phyloP scores from a whole-genome alignment of 2,888 invertebrate species.

The Gastracanthus pulcherrimus region DNA sequence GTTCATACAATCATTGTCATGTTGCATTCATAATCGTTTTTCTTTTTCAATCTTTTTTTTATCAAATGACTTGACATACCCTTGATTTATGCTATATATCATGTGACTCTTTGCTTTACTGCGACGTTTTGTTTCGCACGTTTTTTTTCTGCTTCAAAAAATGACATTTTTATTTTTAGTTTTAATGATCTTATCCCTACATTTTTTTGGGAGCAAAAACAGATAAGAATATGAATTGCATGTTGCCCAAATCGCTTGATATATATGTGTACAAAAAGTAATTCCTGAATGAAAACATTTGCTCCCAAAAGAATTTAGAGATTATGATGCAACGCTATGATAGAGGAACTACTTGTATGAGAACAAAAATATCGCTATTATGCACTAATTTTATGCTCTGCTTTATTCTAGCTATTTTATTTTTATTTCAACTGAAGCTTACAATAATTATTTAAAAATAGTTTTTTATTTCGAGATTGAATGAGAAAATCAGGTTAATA shows the following conservation, averaged over 20 bases:
- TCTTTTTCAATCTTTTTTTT: slow-evolving; percentile 17
- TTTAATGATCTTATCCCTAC: neutral
- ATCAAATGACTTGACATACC: slow-evolving; percentile 33
- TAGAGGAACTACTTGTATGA: slow-evolving; percentile 20
- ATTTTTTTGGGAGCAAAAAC: neutral
- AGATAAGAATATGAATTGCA: neutral
- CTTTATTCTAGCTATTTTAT: neutral
- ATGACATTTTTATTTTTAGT: slow-evolving; percentile 25
- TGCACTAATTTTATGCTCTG: slow-evolving; percentile 17
- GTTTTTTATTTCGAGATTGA: neutral
- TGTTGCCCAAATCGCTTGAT: neutral
- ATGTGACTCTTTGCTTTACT: slow-evolving; percentile 44
- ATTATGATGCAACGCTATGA: slow-evolving; percentile 2
- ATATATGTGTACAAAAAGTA: neutral
- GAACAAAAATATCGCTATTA: neutral
- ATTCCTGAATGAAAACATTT: neutral
- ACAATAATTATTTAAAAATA: neutral
- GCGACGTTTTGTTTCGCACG: slow-evolving; percentile 50
- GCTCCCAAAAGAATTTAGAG: slow-evolving; percentile 3
- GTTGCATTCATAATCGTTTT: slow-evolving; percentile 44
- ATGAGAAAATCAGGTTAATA: neutral
- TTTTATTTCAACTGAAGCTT: slow-evolving; percentile 17
- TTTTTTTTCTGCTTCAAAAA: slow-evolving; percentile 46
- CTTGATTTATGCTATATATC: slow-evolving; percentile 14
- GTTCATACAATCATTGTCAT: slow-evolving; percentile 49